Evolutionary conservation across 2,888 invertebrate species (phyloP), one percentile per base, ranked within the genome.

Genomic region (Tetheella fluctuosa): DNA sequence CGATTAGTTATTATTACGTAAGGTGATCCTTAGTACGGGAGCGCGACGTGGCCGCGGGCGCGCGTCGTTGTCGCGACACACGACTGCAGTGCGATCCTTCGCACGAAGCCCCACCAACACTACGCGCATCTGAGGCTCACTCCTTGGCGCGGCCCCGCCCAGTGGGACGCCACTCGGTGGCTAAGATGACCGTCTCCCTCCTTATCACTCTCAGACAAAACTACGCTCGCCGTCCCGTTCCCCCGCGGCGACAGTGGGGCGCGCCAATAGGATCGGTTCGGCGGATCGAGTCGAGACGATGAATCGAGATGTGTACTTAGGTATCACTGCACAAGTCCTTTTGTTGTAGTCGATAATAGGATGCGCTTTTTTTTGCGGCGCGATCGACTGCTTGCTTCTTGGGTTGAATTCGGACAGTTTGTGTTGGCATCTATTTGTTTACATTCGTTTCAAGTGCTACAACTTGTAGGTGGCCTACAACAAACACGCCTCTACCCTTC

Each of bases 61-160:
- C 90, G 87, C 90, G 91, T 83, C 81, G 85, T 74, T 74, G 81
- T 84, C 88, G 89, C 92, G 88, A 83, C 89, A 82, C 88, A 89
- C 94, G 94, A 93, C 93, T 92, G 93, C 92, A 93, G 90, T 94
- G 94, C 91, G 91, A 90, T 91, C 94, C 90, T 92, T 91, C 91
- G 93, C 84, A 83, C 90, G 90, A 88, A 90, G 88, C 94, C 94
- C 94, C 94, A 93, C 94, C 94, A 94, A 90, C 94, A 90, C 94
- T 90, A 88, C 92, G 94, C 94, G 94, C 94, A 94, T 94, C 94
- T 93, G 90, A 94, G 93, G 93, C 91, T 91, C 93, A 86, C 91
- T 93, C 89, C 90, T 89, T 89, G 84, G 87, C 89, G 86, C 90
- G 89, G 94, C 94, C 93, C 94, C 95, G 94, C 95, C 95, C 93